Evolutionary conservation across 2,797 vertebrate species (phyloP).

Genomic region (Rhinogobio ventralis): DNA sequence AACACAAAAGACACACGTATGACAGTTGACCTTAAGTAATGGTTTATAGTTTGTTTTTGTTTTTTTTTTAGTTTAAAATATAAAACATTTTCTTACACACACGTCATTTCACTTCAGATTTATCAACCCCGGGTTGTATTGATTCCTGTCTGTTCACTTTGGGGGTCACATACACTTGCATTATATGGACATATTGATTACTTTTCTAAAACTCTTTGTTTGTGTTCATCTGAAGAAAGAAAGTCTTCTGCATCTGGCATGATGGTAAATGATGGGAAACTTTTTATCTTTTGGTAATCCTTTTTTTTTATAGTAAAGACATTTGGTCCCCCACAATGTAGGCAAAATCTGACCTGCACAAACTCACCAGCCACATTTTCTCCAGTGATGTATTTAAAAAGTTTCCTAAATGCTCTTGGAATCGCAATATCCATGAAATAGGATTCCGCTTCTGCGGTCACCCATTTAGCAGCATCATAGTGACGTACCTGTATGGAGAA

Average conservation of each 20-base stretch:
- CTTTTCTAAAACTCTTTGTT: not conserved
- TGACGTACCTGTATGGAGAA: conserved; percentile 71
- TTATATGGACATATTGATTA: not conserved
- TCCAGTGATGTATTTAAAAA: conserved; percentile 76
- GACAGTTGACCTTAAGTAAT: not conserved
- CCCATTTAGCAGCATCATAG: conserved; percentile 74
- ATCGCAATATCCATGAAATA: conserved; percentile 62
- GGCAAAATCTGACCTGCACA: not conserved
- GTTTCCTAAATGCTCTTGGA: conserved; percentile 64
- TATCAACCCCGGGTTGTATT: not conserved
- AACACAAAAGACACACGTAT: not conserved
- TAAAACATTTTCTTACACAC: too few species aligned
- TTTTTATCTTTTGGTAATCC: not conserved
- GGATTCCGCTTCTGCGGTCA: conserved; percentile 63
- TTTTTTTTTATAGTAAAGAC: not conserved
- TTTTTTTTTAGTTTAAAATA: not conserved
- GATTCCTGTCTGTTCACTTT: not conserved
- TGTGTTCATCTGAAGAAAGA: conserved; percentile 3
- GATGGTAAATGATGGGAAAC: not conserved
- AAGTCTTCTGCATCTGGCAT: not conserved
- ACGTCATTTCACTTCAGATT: too few species aligned
- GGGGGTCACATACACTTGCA: not conserved
- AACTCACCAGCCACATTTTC: conserved; percentile 68
- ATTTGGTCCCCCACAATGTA: too few species aligned
- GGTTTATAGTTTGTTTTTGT: not conserved